Evolutionary conservation across 1,140 invertebrate genomes (phyloP).

Genomic region (Diorhabda carinulata): DNA sequence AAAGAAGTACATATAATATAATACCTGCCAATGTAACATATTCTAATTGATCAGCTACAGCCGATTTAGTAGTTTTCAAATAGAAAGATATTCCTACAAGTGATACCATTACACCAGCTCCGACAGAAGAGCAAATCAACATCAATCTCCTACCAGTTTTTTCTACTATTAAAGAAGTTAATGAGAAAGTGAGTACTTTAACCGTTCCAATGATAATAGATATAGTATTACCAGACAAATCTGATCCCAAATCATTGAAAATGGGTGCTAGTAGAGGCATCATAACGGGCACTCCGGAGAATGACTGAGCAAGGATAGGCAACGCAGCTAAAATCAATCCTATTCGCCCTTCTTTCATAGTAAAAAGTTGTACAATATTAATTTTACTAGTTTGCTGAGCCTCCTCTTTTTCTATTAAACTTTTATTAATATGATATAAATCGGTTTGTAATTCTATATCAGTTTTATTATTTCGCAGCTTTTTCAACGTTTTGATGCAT

Average conservation of each 20-base stretch:
- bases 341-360: too few relatives aligned
- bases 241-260: background rate
- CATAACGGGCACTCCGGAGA: background rate
- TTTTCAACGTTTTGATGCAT: conserved; percentile 61
- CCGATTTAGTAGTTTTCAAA: background rate
- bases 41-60: background rate
- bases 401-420: too few relatives aligned
- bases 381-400: too few relatives aligned
- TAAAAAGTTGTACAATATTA: too few relatives aligned
- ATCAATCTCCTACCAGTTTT: background rate
- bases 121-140: background rate
- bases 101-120: background rate
- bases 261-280: background rate
- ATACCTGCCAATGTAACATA: background rate
- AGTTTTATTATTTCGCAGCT: conserved; percentile 58
- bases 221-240: background rate
- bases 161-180: background rate
- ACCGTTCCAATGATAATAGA: background rate
- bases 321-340: too few relatives aligned
- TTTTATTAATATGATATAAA: conserved; percentile 49
- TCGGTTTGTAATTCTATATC: conserved; percentile 58
- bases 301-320: background rate
- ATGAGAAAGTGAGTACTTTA: background rate
- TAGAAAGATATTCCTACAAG: background rate
- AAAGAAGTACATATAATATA: background rate